These are phyloP conservation scores for Lates calcarifer DNA, from an alignment of 2,113 vertebrate species.

Conservation along the genomic window DNA sequence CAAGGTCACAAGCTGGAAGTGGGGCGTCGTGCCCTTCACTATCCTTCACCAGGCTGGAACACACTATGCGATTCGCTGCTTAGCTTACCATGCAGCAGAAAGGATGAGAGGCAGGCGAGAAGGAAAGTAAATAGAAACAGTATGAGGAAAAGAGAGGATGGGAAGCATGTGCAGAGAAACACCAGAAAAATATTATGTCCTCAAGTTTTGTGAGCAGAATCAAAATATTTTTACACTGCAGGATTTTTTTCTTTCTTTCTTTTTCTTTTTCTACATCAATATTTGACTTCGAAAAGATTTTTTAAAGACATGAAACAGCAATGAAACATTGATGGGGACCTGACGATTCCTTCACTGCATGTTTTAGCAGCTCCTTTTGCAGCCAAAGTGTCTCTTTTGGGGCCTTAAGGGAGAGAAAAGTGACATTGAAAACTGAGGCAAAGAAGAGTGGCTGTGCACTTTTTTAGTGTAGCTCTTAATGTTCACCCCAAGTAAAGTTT, in stretches of 20 bases:
- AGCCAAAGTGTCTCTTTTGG: constrained; percentile 11
- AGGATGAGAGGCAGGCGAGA: constrained; percentile 2
- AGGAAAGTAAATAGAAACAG: constrained; percentile 19
- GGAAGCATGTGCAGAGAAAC: neutral
- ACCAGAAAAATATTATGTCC: neutral
- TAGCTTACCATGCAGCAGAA: neutral
- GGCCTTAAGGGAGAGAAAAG: constrained; percentile 4
- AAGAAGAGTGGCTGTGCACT: neutral
- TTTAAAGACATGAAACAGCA: neutral
- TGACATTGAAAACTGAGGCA: constrained; percentile 28
- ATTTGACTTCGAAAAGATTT: constrained; percentile 8
- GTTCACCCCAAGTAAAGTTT: constrained; percentile 10
- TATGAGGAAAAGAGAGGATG: constrained; percentile 4
- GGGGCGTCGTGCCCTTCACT: constrained; percentile 28
- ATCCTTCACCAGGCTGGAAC: constrained; percentile 30
- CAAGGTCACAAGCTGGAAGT: constrained; percentile 60
- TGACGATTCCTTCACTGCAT: neutral
- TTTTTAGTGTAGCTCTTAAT: neutral
- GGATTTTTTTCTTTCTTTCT: neutral
- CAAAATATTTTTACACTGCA: constrained; percentile 7
- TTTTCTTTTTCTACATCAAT: constrained; percentile 1
- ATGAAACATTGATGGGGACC: constrained; percentile 45
- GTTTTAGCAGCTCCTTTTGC: constrained; percentile 23
- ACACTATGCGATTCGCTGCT: neutral
- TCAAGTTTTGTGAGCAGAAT: constrained; percentile 1